Evolutionary conservation across 2,113 vertebrate genomes (phyloP), one percentile per base, ranked within the genome.

Genomic region (Anhinga rufa): DNA sequence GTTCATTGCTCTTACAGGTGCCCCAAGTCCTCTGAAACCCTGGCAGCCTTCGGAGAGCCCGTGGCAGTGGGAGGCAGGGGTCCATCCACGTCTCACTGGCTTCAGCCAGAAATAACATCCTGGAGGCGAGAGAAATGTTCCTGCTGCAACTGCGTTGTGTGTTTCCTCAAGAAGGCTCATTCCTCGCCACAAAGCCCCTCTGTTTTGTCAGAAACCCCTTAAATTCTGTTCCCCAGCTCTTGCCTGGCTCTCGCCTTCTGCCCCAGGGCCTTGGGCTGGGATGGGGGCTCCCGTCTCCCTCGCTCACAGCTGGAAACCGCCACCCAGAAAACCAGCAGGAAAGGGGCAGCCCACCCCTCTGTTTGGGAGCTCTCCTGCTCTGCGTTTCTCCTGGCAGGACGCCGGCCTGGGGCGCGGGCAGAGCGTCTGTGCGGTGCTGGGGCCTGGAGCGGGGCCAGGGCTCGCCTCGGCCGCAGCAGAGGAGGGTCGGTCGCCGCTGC

Each of bases 11-110:
- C 52, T 42, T n/a, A 14, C 12, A 55, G 44, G 54, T 86, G 54
- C 40, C 36, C 17, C 1, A 0, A 31, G 14, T 60, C 60, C 36
- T 57, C 52, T 15, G 8, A 57, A 58, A 6, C 19, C 21, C 19
- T 42, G 66, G 36, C 40, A 86, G 70, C 69, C 38, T 22, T 10
- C 6, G 10, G 44, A 42, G 61, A 46, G 52, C 16, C 57, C 4
- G 0, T 14, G 29, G 29, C 0, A 0, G 9, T 24, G 26, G 44
- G 19, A 61, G 52, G 22, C 2, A 4, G 26, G 42, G 4, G 42
- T 69, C 71, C 20, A 1, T 46, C 58, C 42, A 5, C 10, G 14
- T 62, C 68, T 49, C 40, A 2, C 34, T 12, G 49, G 7, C 57
- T 84, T 57, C 72, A 69, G 49, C 69, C 84, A 76, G 79, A 42